Base-by-base conservation (phyloP, 2,888 invertebrate genomes). In the Chymomyza caudatula region DNA sequence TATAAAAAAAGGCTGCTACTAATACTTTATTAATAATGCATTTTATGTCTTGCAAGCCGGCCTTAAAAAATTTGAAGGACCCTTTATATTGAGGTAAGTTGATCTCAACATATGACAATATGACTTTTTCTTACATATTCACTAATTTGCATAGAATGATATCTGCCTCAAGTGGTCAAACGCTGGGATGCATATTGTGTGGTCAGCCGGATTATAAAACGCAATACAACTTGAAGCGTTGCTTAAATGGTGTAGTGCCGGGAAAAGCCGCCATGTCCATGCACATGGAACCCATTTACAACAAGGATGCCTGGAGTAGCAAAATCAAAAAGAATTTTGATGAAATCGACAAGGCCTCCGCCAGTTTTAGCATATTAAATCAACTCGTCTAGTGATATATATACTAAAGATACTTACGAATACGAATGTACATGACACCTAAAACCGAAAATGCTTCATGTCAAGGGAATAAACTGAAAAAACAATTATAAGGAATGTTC, bases 341-440 rank as follows among this genome's bases (percentile, higher is more conserved):
- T 49, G 83, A 83, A 60, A 83, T 83, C 54, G 83, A 83, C 52
- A 83, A 85, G 52, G 86, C 83, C 4, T 83, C 83, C 17, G 83
- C 85, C 60, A 83, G 85, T 55, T 83, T 83, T 69, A 86, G 83
- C 13, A 81, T 85, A 25, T 70, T 83, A 0, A 83, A 83, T 59
- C 83, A 85, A 29, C 81, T 83, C 22, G 77, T 83, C 19, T 85
- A 85, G 70, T 63, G n/a, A 17, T 4, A 29, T 20, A 37, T 19
- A 44, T 13, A 25, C 22, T 52, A 22, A n/a, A 8, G 19, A 1
- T 13, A 44, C 8, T 44, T 51, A 51, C 20, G 4, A 20, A 13
- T 20, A 20, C 20, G 20, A 17, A 51, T 20, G 17, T 13, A 51
- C 4, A 17, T 6, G 17, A 20, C 22, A 20, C 17, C 19, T 47